Evolutionary conservation across 1,140 invertebrate species (phyloP).

Genomic region (Drosophila kanapiae): DNA sequence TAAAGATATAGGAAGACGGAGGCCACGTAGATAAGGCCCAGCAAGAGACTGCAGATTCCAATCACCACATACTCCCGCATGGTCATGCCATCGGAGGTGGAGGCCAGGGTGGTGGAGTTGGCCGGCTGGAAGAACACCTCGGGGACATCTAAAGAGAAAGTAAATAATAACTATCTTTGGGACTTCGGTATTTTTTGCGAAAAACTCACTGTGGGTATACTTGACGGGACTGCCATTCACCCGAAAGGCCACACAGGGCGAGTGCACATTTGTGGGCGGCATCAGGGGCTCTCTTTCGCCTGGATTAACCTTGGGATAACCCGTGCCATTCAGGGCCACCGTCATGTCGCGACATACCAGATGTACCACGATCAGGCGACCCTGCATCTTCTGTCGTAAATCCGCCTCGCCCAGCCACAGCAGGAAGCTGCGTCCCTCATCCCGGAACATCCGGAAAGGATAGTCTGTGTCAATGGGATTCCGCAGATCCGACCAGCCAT

Average conservation of each 20-base stretch:
- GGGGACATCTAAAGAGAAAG: constrained; percentile 88
- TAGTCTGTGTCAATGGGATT: constrained; percentile 91
- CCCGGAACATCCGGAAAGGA: constrained; percentile 92
- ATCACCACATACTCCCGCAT: constrained; percentile 92
- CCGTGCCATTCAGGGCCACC: constrained; percentile 85
- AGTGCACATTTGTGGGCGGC: constrained; percentile 87
- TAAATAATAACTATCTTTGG: not conserved
- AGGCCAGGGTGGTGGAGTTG: constrained; percentile 86
- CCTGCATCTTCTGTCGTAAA: constrained; percentile 90
- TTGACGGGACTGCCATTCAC: constrained; percentile 92
- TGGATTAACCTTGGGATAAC: constrained; percentile 37
- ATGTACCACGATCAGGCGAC: constrained; percentile 91
- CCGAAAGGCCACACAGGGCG: constrained; percentile 93
- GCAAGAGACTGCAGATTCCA: constrained; percentile 91
- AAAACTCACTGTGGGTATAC: constrained; percentile 88
- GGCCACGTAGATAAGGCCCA: constrained; percentile 93
- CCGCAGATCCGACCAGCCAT: constrained; percentile 91
- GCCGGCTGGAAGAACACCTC: constrained; percentile 91
- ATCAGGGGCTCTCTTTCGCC: constrained; percentile 55
- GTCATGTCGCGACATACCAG: constrained; percentile 92
- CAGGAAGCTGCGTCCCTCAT: constrained; percentile 92
- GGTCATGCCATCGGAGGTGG: constrained; percentile 86
- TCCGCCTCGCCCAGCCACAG: constrained; percentile 94
- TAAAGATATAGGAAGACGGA: constrained; percentile 93
- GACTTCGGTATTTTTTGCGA: not conserved